These are phyloP conservation scores for Dromas ardeola DNA, from an alignment of 2,113 vertebrate species.

Conservation along the genomic window DNA sequence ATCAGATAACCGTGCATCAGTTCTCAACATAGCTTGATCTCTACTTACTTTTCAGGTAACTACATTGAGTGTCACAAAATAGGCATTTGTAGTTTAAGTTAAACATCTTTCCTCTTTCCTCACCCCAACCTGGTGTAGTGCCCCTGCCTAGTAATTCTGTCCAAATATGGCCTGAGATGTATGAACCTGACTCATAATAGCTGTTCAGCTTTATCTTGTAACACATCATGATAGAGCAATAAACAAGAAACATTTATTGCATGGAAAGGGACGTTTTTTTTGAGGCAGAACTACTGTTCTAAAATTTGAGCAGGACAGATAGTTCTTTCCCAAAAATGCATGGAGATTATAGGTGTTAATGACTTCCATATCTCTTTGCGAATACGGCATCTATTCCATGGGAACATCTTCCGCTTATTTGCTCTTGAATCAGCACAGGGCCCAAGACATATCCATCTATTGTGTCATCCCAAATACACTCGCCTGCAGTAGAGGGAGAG, in stretches of 20 bases:
- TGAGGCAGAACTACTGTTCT: neutral
- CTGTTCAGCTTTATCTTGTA: neutral
- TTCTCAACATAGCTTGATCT: neutral
- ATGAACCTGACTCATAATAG: neutral
- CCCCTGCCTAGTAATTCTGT: neutral
- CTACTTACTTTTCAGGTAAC: neutral
- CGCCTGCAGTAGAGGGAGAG: neutral
- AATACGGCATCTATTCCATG: neutral
- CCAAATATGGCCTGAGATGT: neutral
- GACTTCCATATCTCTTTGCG: neutral
- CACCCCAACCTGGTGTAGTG: neutral
- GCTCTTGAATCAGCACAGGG: neutral
- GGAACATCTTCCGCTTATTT: neutral
- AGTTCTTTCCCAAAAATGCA: neutral
- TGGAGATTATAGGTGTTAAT: neutral
- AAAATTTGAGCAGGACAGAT: neutral
- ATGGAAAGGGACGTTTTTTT: neutral
- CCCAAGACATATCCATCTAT: neutral
- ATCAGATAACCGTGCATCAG: neutral
- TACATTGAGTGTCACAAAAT: neutral
- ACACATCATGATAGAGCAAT: neutral
- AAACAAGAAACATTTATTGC: neutral
- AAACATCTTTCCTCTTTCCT: neutral
- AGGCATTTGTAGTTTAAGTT: neutral
- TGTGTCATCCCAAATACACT: neutral